A percentile compares a stretch with the other conserved stretches of the same genome.
Evolutionary conservation across 1,140 invertebrate species (phyloP).

Genomic region (Coenobita brevimanus): DNA sequence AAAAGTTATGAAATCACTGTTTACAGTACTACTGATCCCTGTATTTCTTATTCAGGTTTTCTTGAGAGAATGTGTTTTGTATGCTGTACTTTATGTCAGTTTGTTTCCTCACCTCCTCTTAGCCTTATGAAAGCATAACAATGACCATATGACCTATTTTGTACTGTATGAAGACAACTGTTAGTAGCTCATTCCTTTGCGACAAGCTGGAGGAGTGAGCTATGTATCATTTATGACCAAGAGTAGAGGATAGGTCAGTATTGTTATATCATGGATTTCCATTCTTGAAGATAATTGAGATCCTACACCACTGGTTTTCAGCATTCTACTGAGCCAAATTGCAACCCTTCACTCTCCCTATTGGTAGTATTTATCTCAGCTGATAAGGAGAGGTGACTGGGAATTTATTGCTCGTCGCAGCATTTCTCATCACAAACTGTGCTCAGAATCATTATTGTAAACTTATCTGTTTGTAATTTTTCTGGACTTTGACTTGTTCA

Average conservation of each 20-base stretch:
- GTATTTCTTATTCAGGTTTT: conserved; percentile 55
- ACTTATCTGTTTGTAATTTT: not conserved
- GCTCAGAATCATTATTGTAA: too few relatives aligned
- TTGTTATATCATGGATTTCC: too few relatives aligned
- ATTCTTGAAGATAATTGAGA: too few relatives aligned
- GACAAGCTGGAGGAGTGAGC: not conserved
- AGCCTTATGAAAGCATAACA: conserved; percentile 50
- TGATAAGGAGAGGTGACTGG: too few relatives aligned
- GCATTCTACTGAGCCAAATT: too few relatives aligned
- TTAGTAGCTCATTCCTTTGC: not conserved
- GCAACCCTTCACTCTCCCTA: too few relatives aligned
- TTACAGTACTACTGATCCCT: conserved; percentile 48
- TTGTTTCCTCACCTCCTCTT: conserved; percentile 54
- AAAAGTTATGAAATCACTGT: conserved; percentile 60
- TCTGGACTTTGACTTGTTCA: conserved; percentile 17
- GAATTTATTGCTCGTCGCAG: too few relatives aligned
- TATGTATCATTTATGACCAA: not conserved
- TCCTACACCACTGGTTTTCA: too few relatives aligned
- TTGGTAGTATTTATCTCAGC: too few relatives aligned
- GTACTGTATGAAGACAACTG: not conserved
- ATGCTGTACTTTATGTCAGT: conserved; percentile 51
- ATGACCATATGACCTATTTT: conserved; percentile 42
- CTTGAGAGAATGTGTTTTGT: conserved; percentile 23
- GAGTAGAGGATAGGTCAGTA: too few relatives aligned
- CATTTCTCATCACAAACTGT: too few relatives aligned